Percentiles rank a stretch among this genome's conserved stretches.
phyloP scores from a whole-genome alignment of 1,140 invertebrate genomes.

The Anthonomus grandis region DNA sequence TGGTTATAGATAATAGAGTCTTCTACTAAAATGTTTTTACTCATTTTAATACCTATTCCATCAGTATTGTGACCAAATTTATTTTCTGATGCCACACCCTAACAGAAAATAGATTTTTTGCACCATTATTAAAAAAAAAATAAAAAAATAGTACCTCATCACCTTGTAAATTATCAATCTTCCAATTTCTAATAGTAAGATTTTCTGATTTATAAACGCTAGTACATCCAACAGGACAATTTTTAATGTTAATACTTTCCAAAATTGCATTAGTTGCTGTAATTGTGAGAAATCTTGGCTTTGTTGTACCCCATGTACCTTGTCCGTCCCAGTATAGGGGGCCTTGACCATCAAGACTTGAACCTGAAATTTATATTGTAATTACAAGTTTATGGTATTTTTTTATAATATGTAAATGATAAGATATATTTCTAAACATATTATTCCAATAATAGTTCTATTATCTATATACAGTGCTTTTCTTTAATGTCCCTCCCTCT shows the following conservation, averaged over 20 bases:
- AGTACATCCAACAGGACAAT: conserved; percentile 5
- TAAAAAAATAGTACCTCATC: conserved; percentile 7
- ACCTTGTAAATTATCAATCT: conserved; percentile 11
- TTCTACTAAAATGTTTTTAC: conserved; percentile 7
- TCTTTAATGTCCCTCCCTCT: no score
- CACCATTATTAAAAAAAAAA: no score
- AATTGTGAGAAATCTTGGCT: conserved; percentile 10
- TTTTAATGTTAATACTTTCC: background rate
- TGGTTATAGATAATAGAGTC: conserved; percentile 11
- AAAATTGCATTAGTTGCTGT: conserved; percentile 4
- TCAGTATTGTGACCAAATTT: conserved; percentile 21
- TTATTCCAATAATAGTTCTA: no score
- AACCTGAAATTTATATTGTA: conserved; percentile 7
- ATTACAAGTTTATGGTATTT: no score
- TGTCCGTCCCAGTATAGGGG: conserved; percentile 18
- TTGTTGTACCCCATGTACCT: conserved; percentile 9
- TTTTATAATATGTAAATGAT: no score
- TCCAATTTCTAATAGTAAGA: conserved; percentile 11
- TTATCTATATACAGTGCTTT: no score
- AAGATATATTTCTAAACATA: no score
- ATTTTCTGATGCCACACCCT: conserved; percentile 14
- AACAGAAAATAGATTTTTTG: background rate
- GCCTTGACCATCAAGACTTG: conserved; percentile 22
- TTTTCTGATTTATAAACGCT: background rate
- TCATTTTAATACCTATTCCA: conserved; percentile 1